phyloP scores from a whole-genome alignment of 2,888 invertebrate genomes.

The Abrostola tripartita region DNA sequence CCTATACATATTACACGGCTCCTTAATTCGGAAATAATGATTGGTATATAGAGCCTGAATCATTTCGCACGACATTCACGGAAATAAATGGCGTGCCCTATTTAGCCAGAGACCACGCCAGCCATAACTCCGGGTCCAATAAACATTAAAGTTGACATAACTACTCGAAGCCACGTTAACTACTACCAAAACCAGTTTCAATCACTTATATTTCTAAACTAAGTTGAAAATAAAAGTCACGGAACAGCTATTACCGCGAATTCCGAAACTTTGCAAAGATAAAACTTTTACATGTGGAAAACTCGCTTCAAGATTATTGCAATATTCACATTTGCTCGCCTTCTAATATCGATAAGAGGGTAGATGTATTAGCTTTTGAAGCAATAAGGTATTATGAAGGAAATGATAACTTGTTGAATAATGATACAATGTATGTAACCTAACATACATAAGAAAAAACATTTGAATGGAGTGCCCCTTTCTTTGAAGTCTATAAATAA shows the following conservation, averaged over 20 bases:
- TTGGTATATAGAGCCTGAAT: too few species aligned
- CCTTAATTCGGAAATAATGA: too few species aligned
- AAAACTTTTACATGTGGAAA: slow-evolving; percentile 34
- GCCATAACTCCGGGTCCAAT: slow-evolving; percentile 1
- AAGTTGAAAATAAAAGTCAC: slow-evolving; percentile 45
- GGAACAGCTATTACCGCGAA: slow-evolving; percentile 36
- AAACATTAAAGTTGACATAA: slow-evolving; percentile 15
- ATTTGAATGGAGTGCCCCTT: too few species aligned
- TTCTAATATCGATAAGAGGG: slow-evolving; percentile 21
- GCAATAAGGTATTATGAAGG: not conserved
- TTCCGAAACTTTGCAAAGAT: slow-evolving; percentile 30
- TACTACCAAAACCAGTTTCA: slow-evolving; percentile 26
- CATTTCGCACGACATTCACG: not conserved
- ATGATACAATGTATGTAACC: too few species aligned
- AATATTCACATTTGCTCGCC: slow-evolving; percentile 39
- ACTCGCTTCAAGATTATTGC: slow-evolving; percentile 51
- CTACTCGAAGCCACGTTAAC: slow-evolving; percentile 19
- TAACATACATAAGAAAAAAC: too few species aligned
- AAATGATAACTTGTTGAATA: too few species aligned
- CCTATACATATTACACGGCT: too few species aligned
- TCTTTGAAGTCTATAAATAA: too few species aligned
- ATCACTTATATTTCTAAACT: slow-evolving; percentile 43
- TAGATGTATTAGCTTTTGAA: slow-evolving; percentile 16
- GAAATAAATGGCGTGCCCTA: not conserved
- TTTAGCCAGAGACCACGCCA: not conserved